These are phyloP conservation scores for Clanis bilineata DNA, from an alignment of 2,888 invertebrate species.

Conservation along the genomic window DNA sequence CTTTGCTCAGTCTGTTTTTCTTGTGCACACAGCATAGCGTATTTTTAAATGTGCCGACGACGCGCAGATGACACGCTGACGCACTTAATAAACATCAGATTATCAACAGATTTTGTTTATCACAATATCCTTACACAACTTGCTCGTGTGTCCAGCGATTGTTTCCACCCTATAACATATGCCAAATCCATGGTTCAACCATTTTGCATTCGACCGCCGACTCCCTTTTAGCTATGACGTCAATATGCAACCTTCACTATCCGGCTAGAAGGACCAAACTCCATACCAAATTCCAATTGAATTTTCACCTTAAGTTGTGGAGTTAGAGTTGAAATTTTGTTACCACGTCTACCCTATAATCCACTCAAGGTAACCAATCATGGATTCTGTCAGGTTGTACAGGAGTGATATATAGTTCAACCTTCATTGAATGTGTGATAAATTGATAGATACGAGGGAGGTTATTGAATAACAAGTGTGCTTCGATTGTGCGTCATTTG, in stretches of 20 bases:
- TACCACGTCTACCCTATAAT: constrained; percentile 35
- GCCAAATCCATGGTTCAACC: constrained; percentile 80
- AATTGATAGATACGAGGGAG: constrained; percentile 73
- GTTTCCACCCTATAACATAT: constrained; percentile 78
- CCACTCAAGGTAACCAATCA: constrained; percentile 42
- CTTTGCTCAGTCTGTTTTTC: no score
- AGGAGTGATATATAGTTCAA: constrained; percentile 77
- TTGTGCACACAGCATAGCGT: no score
- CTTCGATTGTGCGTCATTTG: constrained; percentile 47
- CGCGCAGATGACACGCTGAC: no score
- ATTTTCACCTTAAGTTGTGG: constrained; percentile 5
- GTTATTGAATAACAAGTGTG: constrained; percentile 80
- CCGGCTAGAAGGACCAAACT: constrained; percentile 37
- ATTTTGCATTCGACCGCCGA: constrained; percentile 77
- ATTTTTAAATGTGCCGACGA: no score
- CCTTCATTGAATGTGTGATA: constrained; percentile 81
- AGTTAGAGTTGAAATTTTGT: constrained; percentile 23
- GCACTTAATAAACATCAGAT: no score
- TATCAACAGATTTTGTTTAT: background rate
- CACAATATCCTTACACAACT: background rate
- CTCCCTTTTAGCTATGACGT: constrained; percentile 78
- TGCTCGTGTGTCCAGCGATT: constrained; percentile 55
- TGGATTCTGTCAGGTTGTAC: constrained; percentile 65
- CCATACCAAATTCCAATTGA: constrained; percentile 4
- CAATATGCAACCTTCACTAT: constrained; percentile 66